Evolutionary conservation across 2,888 invertebrate genomes (phyloP).

Genomic region (Podabrus alpinus): DNA sequence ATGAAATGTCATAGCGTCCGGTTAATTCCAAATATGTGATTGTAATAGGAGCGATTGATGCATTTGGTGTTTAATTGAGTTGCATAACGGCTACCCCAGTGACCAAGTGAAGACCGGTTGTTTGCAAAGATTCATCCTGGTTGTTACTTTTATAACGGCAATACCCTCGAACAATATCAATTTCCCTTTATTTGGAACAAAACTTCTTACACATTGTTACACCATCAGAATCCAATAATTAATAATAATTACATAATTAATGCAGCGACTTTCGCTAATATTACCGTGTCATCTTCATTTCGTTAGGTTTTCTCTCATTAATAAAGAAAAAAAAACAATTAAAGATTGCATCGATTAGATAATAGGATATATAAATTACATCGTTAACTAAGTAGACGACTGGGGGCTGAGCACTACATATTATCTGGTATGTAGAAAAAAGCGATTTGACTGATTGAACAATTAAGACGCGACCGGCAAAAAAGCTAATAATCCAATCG

Average conservation of each 20-base stretch:
- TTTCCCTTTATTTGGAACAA: slow-evolving; percentile 14
- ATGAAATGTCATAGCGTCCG: slow-evolving; percentile 4
- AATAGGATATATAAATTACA: neutral
- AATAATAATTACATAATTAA: neutral
- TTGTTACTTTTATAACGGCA: slow-evolving; percentile 19
- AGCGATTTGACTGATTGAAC: neutral
- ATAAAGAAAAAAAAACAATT: neutral
- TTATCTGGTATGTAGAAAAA: neutral
- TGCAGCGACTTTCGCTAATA: neutral
- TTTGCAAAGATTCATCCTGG: slow-evolving; percentile 16
- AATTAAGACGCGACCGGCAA: neutral
- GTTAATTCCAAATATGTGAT: slow-evolving; percentile 10
- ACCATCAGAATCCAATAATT: neutral
- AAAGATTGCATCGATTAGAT: neutral
- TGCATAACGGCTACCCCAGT: slow-evolving; percentile 34
- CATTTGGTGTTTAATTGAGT: slow-evolving; percentile 10
- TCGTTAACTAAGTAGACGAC: neutral
- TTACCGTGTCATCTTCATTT: neutral
- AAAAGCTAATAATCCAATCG: neutral
- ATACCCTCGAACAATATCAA: slow-evolving; percentile 14
- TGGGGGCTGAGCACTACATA: neutral
- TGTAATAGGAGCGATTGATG: slow-evolving; percentile 16
- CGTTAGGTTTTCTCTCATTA: neutral
- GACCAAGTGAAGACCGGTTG: slow-evolving; percentile 37
- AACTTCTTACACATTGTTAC: too few species aligned